Conservation (phyloP, 2,113 vertebrate genomes). For the Coracopsis vasa region DNA sequence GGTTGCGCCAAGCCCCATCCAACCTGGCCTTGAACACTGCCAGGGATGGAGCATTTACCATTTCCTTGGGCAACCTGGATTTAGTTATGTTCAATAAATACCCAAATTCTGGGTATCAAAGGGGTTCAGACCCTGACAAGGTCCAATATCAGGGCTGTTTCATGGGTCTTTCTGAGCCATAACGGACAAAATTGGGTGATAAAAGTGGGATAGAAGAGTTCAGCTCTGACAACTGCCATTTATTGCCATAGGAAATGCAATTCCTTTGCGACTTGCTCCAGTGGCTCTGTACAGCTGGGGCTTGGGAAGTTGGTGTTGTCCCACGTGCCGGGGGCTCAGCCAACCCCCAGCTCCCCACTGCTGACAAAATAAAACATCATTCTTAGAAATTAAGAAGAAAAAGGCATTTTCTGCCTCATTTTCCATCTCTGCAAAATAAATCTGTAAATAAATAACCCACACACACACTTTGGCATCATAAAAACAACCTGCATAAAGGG, state of each 20-base stretch:
- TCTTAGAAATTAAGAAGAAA: not conserved
- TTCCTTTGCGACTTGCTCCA: not conserved
- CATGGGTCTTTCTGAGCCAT: not conserved
- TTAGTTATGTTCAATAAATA: not conserved
- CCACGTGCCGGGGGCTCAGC: not conserved
- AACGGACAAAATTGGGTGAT: rapidly evolving
- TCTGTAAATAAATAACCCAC: not conserved
- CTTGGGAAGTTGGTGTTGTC: not conserved
- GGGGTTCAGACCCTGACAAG: not conserved
- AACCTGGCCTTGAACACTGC: not conserved
- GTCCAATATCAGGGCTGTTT: no score
- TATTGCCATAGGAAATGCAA: not conserved
- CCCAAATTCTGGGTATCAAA: not conserved
- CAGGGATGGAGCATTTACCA: not conserved
- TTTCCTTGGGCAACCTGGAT: not conserved
- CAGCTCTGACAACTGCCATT: not conserved
- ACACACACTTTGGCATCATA: not conserved
- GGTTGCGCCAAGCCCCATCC: not conserved
- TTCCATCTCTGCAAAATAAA: not conserved
- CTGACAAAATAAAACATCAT: not conserved
- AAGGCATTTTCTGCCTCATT: not conserved
- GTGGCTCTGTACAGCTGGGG: not conserved
- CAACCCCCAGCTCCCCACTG: not conserved
- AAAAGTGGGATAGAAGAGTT: not conserved
- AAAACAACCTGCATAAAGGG: not conserved